These are phyloP conservation scores for Caenorhabditis wallacei DNA, from an alignment of 2,888 invertebrate genomes.

Conservation along the genomic window DNA sequence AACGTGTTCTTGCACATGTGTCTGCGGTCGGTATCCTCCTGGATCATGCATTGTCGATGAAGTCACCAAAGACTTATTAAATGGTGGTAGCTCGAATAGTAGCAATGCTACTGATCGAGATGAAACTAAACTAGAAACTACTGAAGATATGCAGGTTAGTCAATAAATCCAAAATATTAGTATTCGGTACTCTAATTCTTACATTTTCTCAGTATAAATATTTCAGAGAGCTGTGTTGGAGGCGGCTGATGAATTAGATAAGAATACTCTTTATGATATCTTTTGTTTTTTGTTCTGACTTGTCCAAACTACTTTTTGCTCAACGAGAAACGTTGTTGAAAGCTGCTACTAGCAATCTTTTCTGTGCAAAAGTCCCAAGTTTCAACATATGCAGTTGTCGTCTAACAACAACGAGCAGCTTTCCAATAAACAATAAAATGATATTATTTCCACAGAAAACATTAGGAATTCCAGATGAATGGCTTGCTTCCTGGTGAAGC, in stretches of 20 bases:
- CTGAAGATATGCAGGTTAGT: slow-evolving; percentile 70
- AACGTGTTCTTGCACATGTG: slow-evolving; percentile 69
- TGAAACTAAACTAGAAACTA: slow-evolving; percentile 65
- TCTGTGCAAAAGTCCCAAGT: too few species aligned
- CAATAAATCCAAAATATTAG: not conserved
- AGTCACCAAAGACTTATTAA: slow-evolving; percentile 69
- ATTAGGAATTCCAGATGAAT: slow-evolving; percentile 53
- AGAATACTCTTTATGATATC: too few species aligned
- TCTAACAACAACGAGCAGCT: too few species aligned
- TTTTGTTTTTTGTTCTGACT: too few species aligned
- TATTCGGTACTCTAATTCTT: too few species aligned
- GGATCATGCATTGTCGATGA: slow-evolving; percentile 80
- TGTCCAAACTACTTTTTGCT: too few species aligned
- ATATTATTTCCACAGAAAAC: not conserved
- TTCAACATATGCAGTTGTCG: too few species aligned
- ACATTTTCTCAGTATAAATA: not conserved
- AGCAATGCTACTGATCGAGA: slow-evolving; percentile 60
- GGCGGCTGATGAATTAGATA: too few species aligned
- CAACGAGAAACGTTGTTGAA: too few species aligned
- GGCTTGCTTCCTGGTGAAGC: slow-evolving; percentile 67
- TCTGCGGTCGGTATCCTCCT: slow-evolving; percentile 79
- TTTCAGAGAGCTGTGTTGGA: not conserved
- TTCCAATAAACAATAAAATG: not conserved
- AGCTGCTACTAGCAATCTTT: too few species aligned
- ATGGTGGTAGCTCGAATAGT: slow-evolving; percentile 63